Evolutionary conservation across 2,888 invertebrate genomes (phyloP).

Genomic region (Caenorhabditis panamensis): DNA sequence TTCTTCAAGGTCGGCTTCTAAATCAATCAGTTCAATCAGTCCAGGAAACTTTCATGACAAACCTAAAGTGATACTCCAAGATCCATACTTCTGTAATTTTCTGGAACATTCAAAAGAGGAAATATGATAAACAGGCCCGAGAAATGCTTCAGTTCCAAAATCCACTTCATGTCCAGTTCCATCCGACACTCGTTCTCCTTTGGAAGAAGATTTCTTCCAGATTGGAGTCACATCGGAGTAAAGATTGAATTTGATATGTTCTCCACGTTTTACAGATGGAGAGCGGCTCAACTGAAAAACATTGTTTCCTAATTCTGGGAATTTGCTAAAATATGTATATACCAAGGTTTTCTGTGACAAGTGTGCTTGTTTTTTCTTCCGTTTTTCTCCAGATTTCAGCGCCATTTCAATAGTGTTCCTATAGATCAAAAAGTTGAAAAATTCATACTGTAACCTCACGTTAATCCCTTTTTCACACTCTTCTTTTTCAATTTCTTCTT

Average conservation of each 20-base stretch:
- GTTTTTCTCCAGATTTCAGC: slow-evolving; percentile 49
- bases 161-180: not conserved
- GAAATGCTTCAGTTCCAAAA: slow-evolving; percentile 28
- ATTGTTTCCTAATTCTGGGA: too few species aligned
- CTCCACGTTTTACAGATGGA: slow-evolving; percentile 44
- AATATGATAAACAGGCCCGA: slow-evolving; percentile 63
- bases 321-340: not conserved
- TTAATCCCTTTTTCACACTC: slow-evolving; percentile 53
- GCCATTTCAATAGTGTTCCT: slow-evolving; percentile 54
- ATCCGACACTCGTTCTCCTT: slow-evolving; percentile 18
- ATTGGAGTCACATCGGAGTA: slow-evolving; percentile 59
- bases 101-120: slow-evolving; percentile 55
- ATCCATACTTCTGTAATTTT: slow-evolving; percentile 59
- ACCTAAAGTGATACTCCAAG: slow-evolving; percentile 62
- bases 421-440: not conserved
- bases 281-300: slow-evolving; percentile 31
- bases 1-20: slow-evolving; percentile 61
- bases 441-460: slow-evolving; percentile 16
- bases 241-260: slow-evolving; percentile 55
- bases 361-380: slow-evolving; percentile 37
- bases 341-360: slow-evolving; percentile 44
- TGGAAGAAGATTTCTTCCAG: slow-evolving; percentile 39
- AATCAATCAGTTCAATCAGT: not conserved
- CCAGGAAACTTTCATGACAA: not conserved
- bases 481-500: slow-evolving; percentile 55